Evolutionary conservation across 2,888 invertebrate genomes (phyloP).

Genomic region (Protodeltote pygarga): DNA sequence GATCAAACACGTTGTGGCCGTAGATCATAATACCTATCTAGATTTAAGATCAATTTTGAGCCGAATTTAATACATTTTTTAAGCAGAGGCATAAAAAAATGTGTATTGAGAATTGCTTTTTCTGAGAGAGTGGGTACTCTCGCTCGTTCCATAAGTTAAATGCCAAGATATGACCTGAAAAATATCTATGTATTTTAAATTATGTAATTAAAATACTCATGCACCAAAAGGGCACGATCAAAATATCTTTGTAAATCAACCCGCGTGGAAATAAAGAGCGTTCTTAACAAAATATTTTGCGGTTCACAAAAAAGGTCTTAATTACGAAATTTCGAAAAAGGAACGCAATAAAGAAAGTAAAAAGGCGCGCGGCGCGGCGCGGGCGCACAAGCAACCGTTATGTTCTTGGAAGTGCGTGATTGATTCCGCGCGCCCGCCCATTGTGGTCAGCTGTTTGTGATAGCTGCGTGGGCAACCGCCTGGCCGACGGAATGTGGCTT

Average conservation of each 20-base stretch:
- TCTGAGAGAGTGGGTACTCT: too few relatives aligned
- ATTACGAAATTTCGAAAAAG: conserved; percentile 76
- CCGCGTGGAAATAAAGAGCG: conserved; percentile 45
- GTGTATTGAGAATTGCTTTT: too few relatives aligned
- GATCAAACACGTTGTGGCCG: not conserved
- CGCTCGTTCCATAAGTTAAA: too few relatives aligned
- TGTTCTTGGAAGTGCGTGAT: conserved; percentile 75
- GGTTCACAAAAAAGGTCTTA: conserved; percentile 67
- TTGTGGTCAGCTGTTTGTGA: conserved; percentile 56
- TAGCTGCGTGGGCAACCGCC: conserved; percentile 38
- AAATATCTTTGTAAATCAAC: conserved; percentile 47
- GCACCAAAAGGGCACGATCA: conserved; percentile 37
- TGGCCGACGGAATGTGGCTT: conserved; percentile 33
- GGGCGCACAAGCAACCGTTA: conserved; percentile 57
- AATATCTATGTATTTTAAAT: conserved; percentile 31
- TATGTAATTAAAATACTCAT: conserved; percentile 46
- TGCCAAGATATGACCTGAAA: conserved; percentile 8
- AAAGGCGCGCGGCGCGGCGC: conserved; percentile 58
- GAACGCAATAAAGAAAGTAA: conserved; percentile 69
- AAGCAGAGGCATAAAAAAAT: too few relatives aligned
- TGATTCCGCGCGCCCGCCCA: conserved; percentile 67
- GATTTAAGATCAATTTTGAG: not conserved
- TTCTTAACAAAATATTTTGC: conserved; percentile 53
- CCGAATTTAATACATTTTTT: too few relatives aligned
- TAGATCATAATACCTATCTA: too few relatives aligned